phyloP scores from a whole-genome alignment of 2,888 invertebrate genomes.

The Mylabris sibirica region DNA sequence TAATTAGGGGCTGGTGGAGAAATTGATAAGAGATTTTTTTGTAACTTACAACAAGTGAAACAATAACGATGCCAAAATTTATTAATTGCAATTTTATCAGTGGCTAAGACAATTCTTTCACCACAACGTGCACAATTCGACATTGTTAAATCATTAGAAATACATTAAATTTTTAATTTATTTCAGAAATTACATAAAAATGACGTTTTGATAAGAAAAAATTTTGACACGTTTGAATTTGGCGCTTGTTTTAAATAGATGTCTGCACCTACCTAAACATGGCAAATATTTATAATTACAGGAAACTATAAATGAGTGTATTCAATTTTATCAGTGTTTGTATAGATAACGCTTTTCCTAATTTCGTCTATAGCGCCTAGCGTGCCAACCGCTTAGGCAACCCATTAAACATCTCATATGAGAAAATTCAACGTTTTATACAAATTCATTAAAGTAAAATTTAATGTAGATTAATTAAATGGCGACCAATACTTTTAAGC shows the following conservation, averaged over 20 bases:
- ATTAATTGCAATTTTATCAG: slow-evolving; percentile 48
- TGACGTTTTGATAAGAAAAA: slow-evolving; percentile 15
- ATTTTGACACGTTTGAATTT: slow-evolving; percentile 18
- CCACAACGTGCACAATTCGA: slow-evolving; percentile 46
- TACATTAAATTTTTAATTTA: slow-evolving; percentile 15
- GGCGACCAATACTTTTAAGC: too few species aligned
- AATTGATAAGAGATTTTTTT: too few species aligned
- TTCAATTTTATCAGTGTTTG: too few species aligned
- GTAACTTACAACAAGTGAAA: slow-evolving; percentile 50
- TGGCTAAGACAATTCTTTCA: slow-evolving; percentile 43
- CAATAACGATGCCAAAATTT: slow-evolving; percentile 52
- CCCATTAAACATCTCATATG: too few species aligned
- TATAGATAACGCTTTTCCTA: too few species aligned
- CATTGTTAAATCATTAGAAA: slow-evolving; percentile 17
- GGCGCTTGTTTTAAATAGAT: background rate
- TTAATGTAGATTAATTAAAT: too few species aligned
- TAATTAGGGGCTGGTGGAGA: too few species aligned
- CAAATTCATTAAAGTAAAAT: too few species aligned
- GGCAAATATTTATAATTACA: background rate
- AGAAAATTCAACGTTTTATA: too few species aligned
- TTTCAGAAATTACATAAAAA: background rate
- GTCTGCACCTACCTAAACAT: background rate
- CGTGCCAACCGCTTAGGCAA: too few species aligned
- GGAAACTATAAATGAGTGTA: background rate
- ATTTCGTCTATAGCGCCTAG: too few species aligned